phyloP scores from a whole-genome alignment of 2,797 vertebrate genomes.

The Manis crassicaudata region DNA sequence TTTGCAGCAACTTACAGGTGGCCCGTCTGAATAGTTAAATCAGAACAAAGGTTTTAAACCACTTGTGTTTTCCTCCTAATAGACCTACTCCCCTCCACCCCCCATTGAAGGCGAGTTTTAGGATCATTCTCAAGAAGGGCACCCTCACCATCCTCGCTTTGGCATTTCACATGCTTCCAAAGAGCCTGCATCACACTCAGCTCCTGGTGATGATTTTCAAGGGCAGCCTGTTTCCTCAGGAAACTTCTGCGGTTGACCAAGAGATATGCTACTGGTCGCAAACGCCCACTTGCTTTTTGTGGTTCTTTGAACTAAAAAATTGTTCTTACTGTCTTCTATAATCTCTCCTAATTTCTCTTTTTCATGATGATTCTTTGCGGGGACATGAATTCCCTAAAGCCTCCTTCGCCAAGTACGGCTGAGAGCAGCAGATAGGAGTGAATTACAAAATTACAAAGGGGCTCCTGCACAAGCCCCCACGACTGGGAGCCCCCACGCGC shows the following conservation, averaged over 20 bases:
- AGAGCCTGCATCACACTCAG: not conserved
- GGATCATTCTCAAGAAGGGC: not conserved
- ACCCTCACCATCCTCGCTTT: not conserved
- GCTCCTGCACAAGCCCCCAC: accelerated
- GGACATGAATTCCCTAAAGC: not conserved
- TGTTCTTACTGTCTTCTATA: not conserved
- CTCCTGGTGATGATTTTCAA: slow-evolving; percentile 59
- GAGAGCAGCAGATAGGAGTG: not conserved
- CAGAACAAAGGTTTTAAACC: not conserved
- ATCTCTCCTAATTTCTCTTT: not conserved
- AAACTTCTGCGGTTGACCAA: slow-evolving; percentile 84
- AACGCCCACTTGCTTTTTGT: slow-evolving; percentile 68
- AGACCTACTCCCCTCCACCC: not conserved
- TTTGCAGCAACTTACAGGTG: not conserved
- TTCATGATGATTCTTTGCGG: not conserved
- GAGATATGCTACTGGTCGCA: slow-evolving; percentile 75
- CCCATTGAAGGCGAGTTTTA: not conserved
- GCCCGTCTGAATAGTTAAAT: not conserved
- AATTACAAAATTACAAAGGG: not conserved
- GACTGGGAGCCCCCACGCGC: not conserved
- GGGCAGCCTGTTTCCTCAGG: slow-evolving; percentile 82
- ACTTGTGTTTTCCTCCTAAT: not conserved
- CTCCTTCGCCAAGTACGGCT: not conserved
- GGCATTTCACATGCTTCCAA: not conserved
- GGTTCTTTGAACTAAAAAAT: slow-evolving; percentile 68